phyloP scores from a whole-genome alignment of 2,888 invertebrate species.

The Drosophila dives region DNA sequence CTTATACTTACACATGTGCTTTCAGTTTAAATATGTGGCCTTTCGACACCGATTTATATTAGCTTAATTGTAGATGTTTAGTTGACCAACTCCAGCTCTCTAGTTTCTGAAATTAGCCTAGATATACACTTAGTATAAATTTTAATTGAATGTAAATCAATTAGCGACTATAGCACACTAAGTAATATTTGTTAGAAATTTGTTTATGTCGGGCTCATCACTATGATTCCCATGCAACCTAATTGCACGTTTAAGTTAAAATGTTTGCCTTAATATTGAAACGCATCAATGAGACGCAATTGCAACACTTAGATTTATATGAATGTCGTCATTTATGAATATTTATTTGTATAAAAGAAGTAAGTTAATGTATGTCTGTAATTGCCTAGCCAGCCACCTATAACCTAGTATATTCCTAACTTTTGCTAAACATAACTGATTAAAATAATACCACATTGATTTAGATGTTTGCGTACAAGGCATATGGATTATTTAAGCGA shows the following conservation, averaged over 20 bases:
- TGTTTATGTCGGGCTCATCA: conserved; percentile 18
- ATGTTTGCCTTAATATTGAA: conserved; percentile 48
- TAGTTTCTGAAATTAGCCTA: conserved; percentile 38
- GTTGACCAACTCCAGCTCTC: conserved; percentile 40
- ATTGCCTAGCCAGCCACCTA: conserved; percentile 49
- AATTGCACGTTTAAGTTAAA: conserved; percentile 48
- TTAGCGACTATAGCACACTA: conserved; percentile 24
- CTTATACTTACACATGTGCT: conserved; percentile 54
- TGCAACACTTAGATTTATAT: conserved; percentile 20
- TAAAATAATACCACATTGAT: conserved; percentile 37
- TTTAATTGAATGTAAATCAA: conserved; percentile 28
- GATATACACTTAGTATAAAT: conserved; percentile 34
- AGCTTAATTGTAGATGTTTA: conserved; percentile 36
- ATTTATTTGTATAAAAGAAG: conserved; percentile 73
- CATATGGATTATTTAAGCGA: conserved; percentile 45
- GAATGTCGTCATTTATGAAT: conserved; percentile 52
- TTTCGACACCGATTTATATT: conserved; percentile 73
- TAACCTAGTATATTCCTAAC: conserved; percentile 36
- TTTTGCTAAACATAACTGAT: conserved; percentile 52
- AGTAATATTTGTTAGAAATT: conserved; percentile 27
- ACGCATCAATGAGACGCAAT: conserved; percentile 33
- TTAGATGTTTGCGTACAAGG: conserved; percentile 38
- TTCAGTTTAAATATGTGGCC: conserved; percentile 70
- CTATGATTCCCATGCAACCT: conserved; percentile 1
- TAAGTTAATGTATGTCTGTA: conserved; percentile 30